These are phyloP conservation scores for Meloidogyne exigua DNA, from an alignment of 1,140 invertebrate genomes.

Conservation along the genomic window DNA sequence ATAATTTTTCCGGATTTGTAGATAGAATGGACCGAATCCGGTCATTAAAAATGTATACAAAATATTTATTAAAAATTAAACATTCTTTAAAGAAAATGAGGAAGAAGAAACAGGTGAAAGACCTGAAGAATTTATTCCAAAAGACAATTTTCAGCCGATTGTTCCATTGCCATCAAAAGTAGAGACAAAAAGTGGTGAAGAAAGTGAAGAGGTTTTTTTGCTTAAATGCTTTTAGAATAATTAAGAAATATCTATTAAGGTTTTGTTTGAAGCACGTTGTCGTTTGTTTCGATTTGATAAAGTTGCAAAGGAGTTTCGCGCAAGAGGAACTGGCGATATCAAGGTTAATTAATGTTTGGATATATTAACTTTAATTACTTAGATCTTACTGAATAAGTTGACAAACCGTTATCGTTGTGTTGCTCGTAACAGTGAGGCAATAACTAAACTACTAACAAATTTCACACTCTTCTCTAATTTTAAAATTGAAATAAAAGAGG, in stretches of 20 bases:
- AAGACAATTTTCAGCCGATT: constrained; percentile 65
- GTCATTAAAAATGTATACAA: neutral
- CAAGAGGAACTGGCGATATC: constrained; percentile 66
- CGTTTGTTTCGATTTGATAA: constrained; percentile 53
- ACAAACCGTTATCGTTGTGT: constrained; percentile 59
- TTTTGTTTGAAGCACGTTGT: constrained; percentile 43
- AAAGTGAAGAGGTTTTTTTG: constrained; percentile 49
- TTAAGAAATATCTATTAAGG: constrained; percentile 26
- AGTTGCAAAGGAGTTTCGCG: constrained; percentile 65
- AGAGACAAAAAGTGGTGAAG: constrained; percentile 56
- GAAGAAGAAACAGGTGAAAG: constrained; percentile 27
- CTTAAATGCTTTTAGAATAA: neutral
- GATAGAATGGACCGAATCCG: too few relatives aligned
- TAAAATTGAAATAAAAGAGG: constrained; percentile 2
- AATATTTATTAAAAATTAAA: too few relatives aligned
- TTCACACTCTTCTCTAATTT: constrained; percentile 13
- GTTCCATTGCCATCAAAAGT: constrained; percentile 65
- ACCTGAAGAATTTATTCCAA: constrained; percentile 34
- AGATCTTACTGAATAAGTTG: constrained; percentile 32
- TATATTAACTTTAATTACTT: neutral
- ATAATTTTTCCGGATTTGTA: too few relatives aligned
- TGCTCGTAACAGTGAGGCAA: constrained; percentile 65
- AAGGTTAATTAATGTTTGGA: constrained; percentile 52
- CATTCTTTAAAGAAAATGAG: neutral
- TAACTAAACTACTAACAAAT: constrained; percentile 66